A percentile compares a stretch with the other conserved stretches of the same genome.
Evolutionary conservation across 2,113 vertebrate species (phyloP).

Genomic region (Donacobius atricapilla): DNA sequence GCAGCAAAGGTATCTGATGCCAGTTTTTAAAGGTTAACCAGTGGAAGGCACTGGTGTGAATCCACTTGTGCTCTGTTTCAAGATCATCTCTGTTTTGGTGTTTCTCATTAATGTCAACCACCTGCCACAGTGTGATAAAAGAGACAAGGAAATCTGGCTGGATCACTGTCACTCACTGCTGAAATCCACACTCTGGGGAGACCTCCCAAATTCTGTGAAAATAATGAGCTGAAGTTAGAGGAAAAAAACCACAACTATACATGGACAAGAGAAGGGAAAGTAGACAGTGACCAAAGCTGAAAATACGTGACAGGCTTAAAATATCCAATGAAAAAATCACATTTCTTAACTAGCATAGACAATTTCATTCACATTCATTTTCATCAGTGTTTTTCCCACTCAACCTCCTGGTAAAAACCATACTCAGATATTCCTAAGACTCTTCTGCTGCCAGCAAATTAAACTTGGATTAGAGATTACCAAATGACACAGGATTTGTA

Average conservation of each 20-base stretch:
- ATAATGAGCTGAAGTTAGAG: not conserved
- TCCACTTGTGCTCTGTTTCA: not conserved
- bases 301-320: not conserved
- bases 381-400: not conserved
- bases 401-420: not conserved
- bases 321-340: not conserved
- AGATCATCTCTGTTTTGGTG: not conserved
- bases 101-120: not conserved
- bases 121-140: not conserved
- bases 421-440: not conserved
- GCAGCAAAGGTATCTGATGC: fast-evolving
- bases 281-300: not conserved
- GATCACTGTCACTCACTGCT: not conserved
- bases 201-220: not conserved
- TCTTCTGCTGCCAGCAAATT: not conserved
- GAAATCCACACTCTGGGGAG: not conserved
- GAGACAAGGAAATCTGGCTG: not conserved
- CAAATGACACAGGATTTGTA: not conserved
- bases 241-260: not conserved
- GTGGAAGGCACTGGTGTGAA: not conserved
- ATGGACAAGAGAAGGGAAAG: not conserved
- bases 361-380: not conserved
- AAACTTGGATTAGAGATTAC: not conserved
- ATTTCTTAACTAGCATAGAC: not conserved
- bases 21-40: not conserved